Conservation (phyloP, 2,888 invertebrate species). For the Acheta domesticus region DNA sequence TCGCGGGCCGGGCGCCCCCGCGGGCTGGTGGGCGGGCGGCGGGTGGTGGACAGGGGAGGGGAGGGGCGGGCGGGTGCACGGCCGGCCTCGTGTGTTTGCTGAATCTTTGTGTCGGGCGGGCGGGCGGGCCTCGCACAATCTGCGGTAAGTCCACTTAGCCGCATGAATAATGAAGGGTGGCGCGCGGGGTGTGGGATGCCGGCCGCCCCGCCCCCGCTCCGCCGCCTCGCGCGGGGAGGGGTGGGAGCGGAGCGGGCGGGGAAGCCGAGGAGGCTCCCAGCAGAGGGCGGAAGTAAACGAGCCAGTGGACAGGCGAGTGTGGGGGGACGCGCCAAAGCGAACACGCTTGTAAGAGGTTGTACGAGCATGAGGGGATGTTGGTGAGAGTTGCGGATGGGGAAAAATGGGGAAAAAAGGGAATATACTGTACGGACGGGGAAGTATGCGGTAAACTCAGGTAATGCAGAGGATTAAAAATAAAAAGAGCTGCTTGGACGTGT, state of each 20-base stretch:
- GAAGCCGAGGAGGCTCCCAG: not conserved
- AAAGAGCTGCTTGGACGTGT: no score
- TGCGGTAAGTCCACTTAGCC: constrained; percentile 18
- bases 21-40: not conserved
- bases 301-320: no score
- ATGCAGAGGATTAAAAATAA: no score
- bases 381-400: no score
- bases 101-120: not conserved
- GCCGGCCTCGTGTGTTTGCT: not conserved
- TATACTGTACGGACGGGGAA: no score
- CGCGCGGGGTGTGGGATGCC: not conserved
- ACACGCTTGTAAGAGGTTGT: no score
- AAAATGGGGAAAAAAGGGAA: no score
- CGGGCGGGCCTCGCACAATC: not conserved
- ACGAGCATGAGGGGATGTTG: no score
- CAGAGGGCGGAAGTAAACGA: no score
- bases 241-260: not conserved
- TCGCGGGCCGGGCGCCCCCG: not conserved
- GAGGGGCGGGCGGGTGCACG: not conserved
- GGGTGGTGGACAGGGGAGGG: not conserved
- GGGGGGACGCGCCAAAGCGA: no score
- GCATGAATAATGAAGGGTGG: not conserved
- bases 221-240: not conserved
- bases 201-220: no score
- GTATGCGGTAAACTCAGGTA: no score